A percentile compares a stretch with the other conserved stretches of the same genome.
These are phyloP conservation scores for Hippopotamyrus pictus DNA, from an alignment of 2,797 vertebrate species.

Conservation along the genomic window DNA sequence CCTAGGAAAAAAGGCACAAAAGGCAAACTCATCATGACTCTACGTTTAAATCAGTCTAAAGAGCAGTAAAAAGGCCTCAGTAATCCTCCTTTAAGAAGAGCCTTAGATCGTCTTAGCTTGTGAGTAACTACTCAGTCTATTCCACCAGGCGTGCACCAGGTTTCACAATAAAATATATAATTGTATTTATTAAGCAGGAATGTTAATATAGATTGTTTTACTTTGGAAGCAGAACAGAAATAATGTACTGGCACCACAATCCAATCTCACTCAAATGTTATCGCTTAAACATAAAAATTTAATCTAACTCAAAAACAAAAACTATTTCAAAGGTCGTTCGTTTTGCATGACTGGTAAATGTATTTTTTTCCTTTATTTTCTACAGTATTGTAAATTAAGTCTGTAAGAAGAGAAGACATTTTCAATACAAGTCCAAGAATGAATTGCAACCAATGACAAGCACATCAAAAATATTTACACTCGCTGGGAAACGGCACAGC, in stretches of 20 bases:
- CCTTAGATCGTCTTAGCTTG: neutral
- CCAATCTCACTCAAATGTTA: neutral
- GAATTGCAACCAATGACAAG: neutral
- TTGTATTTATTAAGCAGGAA: neutral
- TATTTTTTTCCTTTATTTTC: neutral
- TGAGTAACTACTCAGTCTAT: neutral
- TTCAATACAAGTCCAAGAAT: neutral
- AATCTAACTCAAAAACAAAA: neutral
- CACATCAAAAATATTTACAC: slow-evolving; percentile 8
- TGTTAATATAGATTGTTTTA: neutral
- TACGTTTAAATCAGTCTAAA: neutral
- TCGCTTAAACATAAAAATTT: neutral
- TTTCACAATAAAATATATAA: neutral
- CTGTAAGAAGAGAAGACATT: neutral
- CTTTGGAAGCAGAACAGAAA: neutral
- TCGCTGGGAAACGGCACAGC: neutral
- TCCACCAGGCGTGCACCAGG: neutral
- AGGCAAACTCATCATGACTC: neutral
- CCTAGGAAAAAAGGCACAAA: slow-evolving; percentile 15
- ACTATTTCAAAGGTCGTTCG: neutral
- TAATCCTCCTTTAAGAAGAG: neutral
- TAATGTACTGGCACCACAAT: neutral
- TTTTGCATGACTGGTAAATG: neutral
- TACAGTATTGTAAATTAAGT: neutral
- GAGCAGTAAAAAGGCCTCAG: neutral